Percentiles rank a stretch among this genome's conserved stretches.
These are phyloP conservation scores for Archips crataeganus DNA, from an alignment of 2,888 invertebrate species.

Conservation along the genomic window DNA sequence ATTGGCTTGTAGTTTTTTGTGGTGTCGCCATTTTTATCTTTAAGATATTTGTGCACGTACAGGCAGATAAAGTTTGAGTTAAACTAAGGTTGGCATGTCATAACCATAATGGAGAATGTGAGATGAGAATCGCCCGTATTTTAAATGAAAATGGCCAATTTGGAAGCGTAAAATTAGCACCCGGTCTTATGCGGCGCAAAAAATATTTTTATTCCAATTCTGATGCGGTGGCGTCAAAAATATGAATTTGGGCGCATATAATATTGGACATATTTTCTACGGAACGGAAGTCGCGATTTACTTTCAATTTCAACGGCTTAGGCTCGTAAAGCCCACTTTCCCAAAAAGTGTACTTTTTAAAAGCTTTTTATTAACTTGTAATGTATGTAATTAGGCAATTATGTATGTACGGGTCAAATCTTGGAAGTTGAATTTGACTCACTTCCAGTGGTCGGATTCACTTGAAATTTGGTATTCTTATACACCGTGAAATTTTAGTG, in stretches of 20 bases:
- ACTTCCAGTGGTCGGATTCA: too few relatives aligned
- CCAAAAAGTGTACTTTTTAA: too few relatives aligned
- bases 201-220: slow-evolving; percentile 38
- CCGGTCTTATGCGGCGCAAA: slow-evolving; percentile 50
- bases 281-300: too few relatives aligned
- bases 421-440: too few relatives aligned
- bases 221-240: background rate
- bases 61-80: slow-evolving; percentile 51
- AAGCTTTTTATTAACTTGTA: too few relatives aligned
- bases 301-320: too few relatives aligned
- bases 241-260: background rate
- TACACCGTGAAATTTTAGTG: too few relatives aligned
- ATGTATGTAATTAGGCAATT: too few relatives aligned
- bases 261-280: too few relatives aligned
- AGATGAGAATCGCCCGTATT: slow-evolving; percentile 50
- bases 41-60: slow-evolving; percentile 24
- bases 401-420: too few relatives aligned
- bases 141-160: slow-evolving; percentile 58
- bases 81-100: slow-evolving; percentile 48
- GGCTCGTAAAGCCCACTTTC: too few relatives aligned
- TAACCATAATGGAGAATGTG: slow-evolving; percentile 48
- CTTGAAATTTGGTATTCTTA: too few relatives aligned
- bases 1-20: background rate
- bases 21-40: slow-evolving; percentile 3
- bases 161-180: slow-evolving; percentile 60